phyloP scores from a whole-genome alignment of 2,888 invertebrate genomes.

The Kryphioiulus occultus region DNA sequence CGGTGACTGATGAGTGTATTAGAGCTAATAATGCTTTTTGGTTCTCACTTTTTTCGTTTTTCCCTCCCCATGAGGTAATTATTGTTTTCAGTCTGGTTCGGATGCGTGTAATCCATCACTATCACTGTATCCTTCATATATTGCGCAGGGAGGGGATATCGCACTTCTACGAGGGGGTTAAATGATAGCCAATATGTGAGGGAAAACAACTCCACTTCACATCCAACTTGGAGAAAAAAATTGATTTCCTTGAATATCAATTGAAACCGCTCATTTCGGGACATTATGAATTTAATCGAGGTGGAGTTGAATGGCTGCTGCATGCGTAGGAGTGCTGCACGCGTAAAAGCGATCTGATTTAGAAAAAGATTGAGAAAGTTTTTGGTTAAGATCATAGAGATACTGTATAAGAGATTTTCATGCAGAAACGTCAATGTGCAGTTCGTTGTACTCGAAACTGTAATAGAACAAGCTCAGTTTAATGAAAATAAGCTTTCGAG shows the following conservation, averaged over 20 bases:
- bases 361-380: too few species aligned
- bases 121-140: slow-evolving; percentile 17
- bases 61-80: slow-evolving; percentile 36
- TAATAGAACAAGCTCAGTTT: too few species aligned
- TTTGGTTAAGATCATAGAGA: too few species aligned
- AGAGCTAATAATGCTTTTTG: slow-evolving; percentile 40
- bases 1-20: slow-evolving; percentile 32
- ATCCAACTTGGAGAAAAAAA: slow-evolving; percentile 16
- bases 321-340: neutral
- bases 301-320: neutral
- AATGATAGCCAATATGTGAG: slow-evolving; percentile 37
- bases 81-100: slow-evolving; percentile 28
- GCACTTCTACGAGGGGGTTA: neutral
- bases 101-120: slow-evolving; percentile 39
- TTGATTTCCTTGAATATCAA: slow-evolving; percentile 33
- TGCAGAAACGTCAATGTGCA: too few species aligned
- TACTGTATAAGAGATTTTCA: too few species aligned
- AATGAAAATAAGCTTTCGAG: too few species aligned
- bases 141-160: neutral
- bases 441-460: too few species aligned
- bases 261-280: slow-evolving; percentile 24
- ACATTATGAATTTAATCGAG: slow-evolving; percentile 21
- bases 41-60: neutral
- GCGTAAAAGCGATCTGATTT: neutral
- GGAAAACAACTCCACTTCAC: slow-evolving; percentile 37